Evolutionary conservation across 2,797 vertebrate species (phyloP), one percentile per base, ranked within the genome.

Genomic region (Oryzias sinensis): DNA sequence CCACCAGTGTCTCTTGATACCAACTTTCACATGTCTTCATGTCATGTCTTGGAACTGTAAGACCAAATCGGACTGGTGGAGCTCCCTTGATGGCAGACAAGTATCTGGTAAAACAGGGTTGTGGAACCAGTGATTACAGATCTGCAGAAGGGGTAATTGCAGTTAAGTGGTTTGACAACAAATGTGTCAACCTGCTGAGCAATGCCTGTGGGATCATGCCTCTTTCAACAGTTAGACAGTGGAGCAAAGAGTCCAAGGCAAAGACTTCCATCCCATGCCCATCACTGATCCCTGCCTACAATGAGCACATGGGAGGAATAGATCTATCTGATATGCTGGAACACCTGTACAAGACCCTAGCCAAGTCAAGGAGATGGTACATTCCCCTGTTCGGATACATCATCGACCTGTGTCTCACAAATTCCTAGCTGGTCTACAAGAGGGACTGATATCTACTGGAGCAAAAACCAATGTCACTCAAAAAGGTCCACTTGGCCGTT

Each of bases 361-460:
- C 18, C 18, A 18, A 18, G 1, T 18, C 18, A 18, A 61, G 52
- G 18, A 0, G 52, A 66, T 76, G 56, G 64, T 71, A 75, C 24
- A 15, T 65, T 42, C 62, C 68, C 16, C 59, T 72, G 6, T 66
- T 65, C 18, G 18, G 18, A 18, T 18, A 18, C 18, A 18, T 18
- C 18, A 18, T 18, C 1, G 18, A 18, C 18, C 18, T 18, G 18
- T 18, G 18, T 27, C 58, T 81, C 25, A 29, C 53, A 47, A 75
- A 82, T 33, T 46, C 54, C 47, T 81, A 67, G 53, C 67, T 72
- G 13, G 37, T 81, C 24, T 73, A 75, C 45, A 18, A 18, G 18
- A 18, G 18, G 1, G 18, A 18, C 18, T 68, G 62, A 58, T 58
- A 27, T 18, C 50, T 79, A 7, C 43, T 80, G 53, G 65, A 53